A percentile compares a stretch with the other conserved stretches of the same genome.
phyloP scores from a whole-genome alignment of 2,888 invertebrate genomes.

The Falcaria lacertinaria region DNA sequence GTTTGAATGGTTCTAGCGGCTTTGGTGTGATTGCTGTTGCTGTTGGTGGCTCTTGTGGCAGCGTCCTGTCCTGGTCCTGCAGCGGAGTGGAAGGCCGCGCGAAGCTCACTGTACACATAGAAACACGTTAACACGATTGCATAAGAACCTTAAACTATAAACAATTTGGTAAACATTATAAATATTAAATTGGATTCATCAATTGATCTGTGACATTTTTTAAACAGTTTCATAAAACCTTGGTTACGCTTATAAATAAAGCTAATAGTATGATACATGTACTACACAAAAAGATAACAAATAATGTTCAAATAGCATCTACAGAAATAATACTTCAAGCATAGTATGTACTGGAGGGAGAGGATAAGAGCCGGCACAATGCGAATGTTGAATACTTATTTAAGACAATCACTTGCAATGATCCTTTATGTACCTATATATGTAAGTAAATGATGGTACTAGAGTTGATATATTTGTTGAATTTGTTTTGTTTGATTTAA shows the following conservation, averaged over 20 bases:
- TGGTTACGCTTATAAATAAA: too few species aligned
- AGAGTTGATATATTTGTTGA: too few species aligned
- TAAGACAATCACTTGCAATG: not conserved
- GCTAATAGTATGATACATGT: too few species aligned
- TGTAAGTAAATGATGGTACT: too few species aligned
- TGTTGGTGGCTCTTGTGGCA: slow-evolving; percentile 32
- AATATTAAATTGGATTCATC: not conserved
- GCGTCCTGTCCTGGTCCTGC: slow-evolving; percentile 31
- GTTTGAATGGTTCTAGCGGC: slow-evolving; percentile 42
- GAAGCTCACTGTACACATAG: slow-evolving; percentile 21
- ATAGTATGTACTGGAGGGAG: too few species aligned
- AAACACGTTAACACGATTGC: slow-evolving; percentile 4
- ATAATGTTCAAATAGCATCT: not conserved
- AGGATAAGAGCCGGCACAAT: too few species aligned
- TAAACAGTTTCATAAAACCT: too few species aligned
- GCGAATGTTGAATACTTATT: too few species aligned
- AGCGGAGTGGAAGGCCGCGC: slow-evolving; percentile 18
- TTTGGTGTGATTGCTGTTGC: slow-evolving; percentile 24
- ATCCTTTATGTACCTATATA: not conserved
- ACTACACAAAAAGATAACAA: too few species aligned
- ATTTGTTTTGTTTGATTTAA: too few species aligned
- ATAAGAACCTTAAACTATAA: too few species aligned
- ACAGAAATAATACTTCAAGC: not conserved
- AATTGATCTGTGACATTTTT: not conserved
- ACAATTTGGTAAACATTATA: not conserved